phyloP scores from a whole-genome alignment of 2,797 vertebrate species.

The Petrocephalus sullivani region DNA sequence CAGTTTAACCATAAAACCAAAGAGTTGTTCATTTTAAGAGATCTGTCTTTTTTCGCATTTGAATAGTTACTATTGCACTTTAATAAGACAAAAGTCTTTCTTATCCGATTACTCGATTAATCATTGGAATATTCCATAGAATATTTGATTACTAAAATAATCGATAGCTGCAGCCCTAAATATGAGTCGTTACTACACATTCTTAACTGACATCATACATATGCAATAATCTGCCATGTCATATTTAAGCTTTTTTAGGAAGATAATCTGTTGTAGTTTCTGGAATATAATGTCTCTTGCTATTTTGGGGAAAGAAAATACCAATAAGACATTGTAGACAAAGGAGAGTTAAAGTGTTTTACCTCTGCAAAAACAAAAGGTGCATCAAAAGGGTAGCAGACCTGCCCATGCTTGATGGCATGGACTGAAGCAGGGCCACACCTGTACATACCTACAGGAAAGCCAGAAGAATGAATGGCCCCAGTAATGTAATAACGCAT shows the following conservation, averaged over 20 bases:
- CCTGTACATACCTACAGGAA: conserved; percentile 74
- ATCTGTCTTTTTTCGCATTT: no score
- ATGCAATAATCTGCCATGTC: neutral
- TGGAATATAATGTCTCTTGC: neutral
- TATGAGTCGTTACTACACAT: no score
- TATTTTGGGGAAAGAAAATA: neutral
- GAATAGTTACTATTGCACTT: no score
- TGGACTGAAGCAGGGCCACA: conserved; percentile 89
- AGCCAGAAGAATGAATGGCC: neutral
- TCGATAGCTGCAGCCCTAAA: no score
- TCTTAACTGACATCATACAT: neutral
- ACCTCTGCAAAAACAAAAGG: conserved; percentile 70
- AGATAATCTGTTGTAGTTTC: neutral
- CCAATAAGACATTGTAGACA: neutral
- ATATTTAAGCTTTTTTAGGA: neutral
- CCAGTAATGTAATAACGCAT: neutral
- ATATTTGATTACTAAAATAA: no score
- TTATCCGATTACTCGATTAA: no score
- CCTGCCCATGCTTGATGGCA: conserved; percentile 87
- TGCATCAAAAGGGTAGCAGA: conserved; percentile 86
- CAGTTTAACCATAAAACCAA: no score
- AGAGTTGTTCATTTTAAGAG: no score
- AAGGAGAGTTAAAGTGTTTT: neutral
- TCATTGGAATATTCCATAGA: no score
- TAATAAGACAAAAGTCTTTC: no score